These are phyloP conservation scores for Fissipunctia ypsillon DNA, from an alignment of 2,888 invertebrate genomes.

Conservation along the genomic window DNA sequence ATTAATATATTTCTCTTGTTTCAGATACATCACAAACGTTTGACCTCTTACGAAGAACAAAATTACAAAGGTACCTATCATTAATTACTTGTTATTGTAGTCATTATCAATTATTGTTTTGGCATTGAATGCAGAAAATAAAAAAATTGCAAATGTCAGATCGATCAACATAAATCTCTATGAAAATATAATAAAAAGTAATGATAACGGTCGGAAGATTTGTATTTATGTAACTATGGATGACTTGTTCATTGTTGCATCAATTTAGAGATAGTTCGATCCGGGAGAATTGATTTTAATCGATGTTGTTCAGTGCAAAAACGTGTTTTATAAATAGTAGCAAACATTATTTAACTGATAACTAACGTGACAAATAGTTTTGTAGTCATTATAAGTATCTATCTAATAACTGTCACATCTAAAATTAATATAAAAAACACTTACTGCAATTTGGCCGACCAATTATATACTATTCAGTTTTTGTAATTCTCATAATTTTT, in stretches of 20 bases:
- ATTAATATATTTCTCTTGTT: slow-evolving; percentile 72
- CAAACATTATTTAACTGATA: slow-evolving; percentile 2
- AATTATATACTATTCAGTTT: not conserved
- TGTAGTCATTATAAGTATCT: not conserved
- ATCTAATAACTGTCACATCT: not conserved
- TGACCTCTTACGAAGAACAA: slow-evolving; percentile 80
- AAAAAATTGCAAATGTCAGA: slow-evolving; percentile 70
- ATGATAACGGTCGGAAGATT: slow-evolving; percentile 67
- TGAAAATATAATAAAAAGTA: slow-evolving; percentile 71
- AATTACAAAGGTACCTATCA: slow-evolving; percentile 83
- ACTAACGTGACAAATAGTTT: not conserved
- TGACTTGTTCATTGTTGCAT: slow-evolving; percentile 50
- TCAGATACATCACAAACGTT: slow-evolving; percentile 82
- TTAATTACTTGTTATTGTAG: slow-evolving; percentile 49
- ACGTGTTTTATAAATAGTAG: not conserved
- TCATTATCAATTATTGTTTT: slow-evolving; percentile 67
- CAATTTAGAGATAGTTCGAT: slow-evolving; percentile 49
- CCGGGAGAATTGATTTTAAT: slow-evolving; percentile 17
- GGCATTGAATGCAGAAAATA: slow-evolving; percentile 70
- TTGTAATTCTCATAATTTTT: too few species aligned
- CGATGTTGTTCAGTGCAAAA: slow-evolving; percentile 16
- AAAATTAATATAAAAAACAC: not conserved
- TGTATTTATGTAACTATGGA: slow-evolving; percentile 55
- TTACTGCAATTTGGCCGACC: not conserved
- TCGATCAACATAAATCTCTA: slow-evolving; percentile 77